Evolutionary conservation across 2,113 vertebrate species (phyloP), one percentile per base, ranked within the genome.

Genomic region (Hemiscyllium ocellatum): DNA sequence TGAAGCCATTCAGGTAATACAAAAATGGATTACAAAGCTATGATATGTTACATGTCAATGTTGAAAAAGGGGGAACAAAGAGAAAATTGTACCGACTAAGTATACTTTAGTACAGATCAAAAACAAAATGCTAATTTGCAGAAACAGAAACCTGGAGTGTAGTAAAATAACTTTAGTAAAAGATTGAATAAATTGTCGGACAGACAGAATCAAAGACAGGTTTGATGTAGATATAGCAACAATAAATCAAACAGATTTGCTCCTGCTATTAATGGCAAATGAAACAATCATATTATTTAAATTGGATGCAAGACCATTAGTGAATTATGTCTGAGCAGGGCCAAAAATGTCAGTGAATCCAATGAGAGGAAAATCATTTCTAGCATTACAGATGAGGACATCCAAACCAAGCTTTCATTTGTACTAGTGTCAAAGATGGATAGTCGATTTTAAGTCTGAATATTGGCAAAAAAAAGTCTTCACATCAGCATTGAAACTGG

Each of bases 211-310:
- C 89, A 37, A 93, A 68, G 61, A n/a, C 61, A 66, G 66, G 19
- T 93, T 93, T 93, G 20, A 93, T 93, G 61, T 93, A 17, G 56
- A 91, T 91, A 33, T 66, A 37, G 61, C 24, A 37, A 65, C 65
- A 22, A 68, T 93, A 93, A 93, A 93, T 93, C 89, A 93, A 93
- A 93, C 33, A 66, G 89, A 37, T 93, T 93, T 66, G 89, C 61
- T 93, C 33, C 89, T 93, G 61, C 61, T n/a, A 66, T 93, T 93
- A 93, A 37, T 4, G n/a, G 89, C 61, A 93, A 93, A 93, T 93
- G 89, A 93, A 93, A 93, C 89, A 93, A 68, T 93, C 89, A 93
- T 93, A 66, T 33, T 93, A 93, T 68, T 93, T 93, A 93, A 93
- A 93, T 93, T 93, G 89, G 33, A 93, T 93, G 89, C 56, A 93